These are phyloP conservation scores for Magallana gigas DNA, from an alignment of 1,140 invertebrate species.

Conservation along the genomic window DNA sequence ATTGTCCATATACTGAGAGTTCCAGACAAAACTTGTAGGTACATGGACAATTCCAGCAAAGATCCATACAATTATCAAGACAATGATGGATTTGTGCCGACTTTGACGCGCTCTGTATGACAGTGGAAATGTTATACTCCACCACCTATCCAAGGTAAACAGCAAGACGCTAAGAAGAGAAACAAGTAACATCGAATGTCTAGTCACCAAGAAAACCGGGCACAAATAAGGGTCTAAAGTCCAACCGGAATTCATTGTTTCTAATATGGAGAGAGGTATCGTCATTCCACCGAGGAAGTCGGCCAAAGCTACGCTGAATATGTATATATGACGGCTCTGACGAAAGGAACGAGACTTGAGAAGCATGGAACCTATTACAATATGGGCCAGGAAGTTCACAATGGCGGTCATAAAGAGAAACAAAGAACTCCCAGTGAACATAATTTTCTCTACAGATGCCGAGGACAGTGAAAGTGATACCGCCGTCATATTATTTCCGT, in stretches of 20 bases:
- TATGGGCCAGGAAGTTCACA: conserved; percentile 68
- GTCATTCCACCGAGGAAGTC: conserved; percentile 70
- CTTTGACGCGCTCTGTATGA: conserved; percentile 72
- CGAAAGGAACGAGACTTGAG: conserved; percentile 63
- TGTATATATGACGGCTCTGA: conserved; percentile 72
- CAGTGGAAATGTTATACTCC: conserved; percentile 74
- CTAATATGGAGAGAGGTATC: conserved; percentile 66
- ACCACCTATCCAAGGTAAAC: conserved; percentile 73
- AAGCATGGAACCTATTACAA: conserved; percentile 69
- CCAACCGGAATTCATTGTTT: conserved; percentile 65
- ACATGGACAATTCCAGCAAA: conserved; percentile 66
- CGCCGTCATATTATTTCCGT: background rate
- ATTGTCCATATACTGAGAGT: background rate
- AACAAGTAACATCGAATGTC: conserved; percentile 70
- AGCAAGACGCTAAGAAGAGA: conserved; percentile 72
- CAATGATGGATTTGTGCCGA: conserved; percentile 60
- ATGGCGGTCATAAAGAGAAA: conserved; percentile 65
- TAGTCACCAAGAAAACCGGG: conserved; percentile 64
- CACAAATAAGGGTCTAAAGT: conserved; percentile 57
- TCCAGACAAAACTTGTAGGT: conserved; percentile 61
- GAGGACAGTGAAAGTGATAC: background rate
- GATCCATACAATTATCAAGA: conserved; percentile 63
- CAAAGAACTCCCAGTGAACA: conserved; percentile 49
- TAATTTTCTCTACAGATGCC: background rate
- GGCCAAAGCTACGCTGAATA: conserved; percentile 71